These are phyloP conservation scores for Leptopilina clavipes DNA, from an alignment of 1,140 invertebrate species.

Conservation along the genomic window DNA sequence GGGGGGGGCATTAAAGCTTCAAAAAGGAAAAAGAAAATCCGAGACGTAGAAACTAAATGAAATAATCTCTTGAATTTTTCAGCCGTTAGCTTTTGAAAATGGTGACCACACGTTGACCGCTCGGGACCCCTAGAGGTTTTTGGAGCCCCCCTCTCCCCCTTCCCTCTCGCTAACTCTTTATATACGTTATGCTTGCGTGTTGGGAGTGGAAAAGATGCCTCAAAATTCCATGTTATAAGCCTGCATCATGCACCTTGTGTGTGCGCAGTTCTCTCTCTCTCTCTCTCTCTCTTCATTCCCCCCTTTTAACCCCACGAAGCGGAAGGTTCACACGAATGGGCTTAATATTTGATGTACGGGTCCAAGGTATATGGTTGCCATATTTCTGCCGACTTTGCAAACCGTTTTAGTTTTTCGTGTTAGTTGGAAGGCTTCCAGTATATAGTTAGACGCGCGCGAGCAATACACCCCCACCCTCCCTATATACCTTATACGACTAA, in stretches of 20 bases:
- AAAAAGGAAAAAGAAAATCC: not conserved
- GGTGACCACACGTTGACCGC: conserved; percentile 21
- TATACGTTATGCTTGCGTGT: not conserved
- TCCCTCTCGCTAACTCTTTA: too few relatives aligned
- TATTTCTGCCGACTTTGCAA: conserved; percentile 69
- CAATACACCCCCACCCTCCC: too few relatives aligned
- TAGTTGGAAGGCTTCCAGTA: conserved; percentile 66
- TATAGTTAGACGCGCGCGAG: conserved; percentile 41
- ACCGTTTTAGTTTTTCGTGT: conserved; percentile 67
- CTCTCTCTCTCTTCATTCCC: not conserved
- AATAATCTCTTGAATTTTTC: conserved; percentile 34
- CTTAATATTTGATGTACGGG: conserved; percentile 66
- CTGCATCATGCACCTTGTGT: conserved; percentile 9
- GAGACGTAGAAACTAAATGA: conserved; percentile 9
- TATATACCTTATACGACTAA: conserved; percentile 48
- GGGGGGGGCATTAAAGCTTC: not conserved
- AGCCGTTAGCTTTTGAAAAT: conserved; percentile 4
- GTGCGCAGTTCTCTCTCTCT: not conserved
- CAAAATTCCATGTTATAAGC: conserved; percentile 1
- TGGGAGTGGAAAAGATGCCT: not conserved
- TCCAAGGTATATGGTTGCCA: conserved; percentile 60
- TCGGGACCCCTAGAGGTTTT: not conserved
- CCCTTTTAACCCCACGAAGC: conserved; percentile 14
- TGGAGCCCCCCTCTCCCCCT: not conserved
- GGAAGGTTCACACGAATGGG: conserved; percentile 33